Evolutionary conservation across 2,797 vertebrate genomes (phyloP).

Genomic region (Micrastur ruficollis): DNA sequence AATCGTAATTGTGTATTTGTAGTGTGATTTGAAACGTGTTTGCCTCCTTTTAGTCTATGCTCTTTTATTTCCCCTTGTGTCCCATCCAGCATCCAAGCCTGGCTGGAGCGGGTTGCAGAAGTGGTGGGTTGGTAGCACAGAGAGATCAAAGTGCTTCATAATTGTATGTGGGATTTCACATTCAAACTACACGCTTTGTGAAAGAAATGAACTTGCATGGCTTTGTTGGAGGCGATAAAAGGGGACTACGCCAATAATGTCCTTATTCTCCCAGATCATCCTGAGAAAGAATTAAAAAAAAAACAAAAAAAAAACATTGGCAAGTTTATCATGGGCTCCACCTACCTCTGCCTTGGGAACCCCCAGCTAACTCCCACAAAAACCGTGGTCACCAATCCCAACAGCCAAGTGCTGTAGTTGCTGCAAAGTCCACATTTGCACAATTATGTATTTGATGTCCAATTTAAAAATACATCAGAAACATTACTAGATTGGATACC

Average conservation of each 20-base stretch:
- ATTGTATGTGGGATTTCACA: not conserved
- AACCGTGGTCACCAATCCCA: accelerated
- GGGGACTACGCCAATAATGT: not conserved
- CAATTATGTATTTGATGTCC: not conserved
- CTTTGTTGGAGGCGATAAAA: not conserved
- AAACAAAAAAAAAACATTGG: not conserved
- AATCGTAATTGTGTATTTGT: not conserved
- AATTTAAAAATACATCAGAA: not conserved
- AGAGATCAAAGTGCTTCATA: not conserved
- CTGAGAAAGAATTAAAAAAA: not conserved
- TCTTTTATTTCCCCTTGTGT: not conserved
- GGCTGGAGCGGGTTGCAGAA: not conserved
- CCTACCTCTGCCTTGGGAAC: not conserved
- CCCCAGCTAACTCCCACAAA: not conserved
- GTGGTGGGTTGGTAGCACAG: not conserved
- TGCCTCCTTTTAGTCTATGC: not conserved
- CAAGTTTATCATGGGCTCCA: not conserved
- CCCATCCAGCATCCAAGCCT: not conserved
- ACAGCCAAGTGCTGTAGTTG: not conserved
- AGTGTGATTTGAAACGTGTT: not conserved
- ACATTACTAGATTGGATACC: not conserved
- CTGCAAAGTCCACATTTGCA: not conserved
- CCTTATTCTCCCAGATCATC: not conserved
- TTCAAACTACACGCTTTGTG: not conserved
- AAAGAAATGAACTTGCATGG: not conserved